Evolutionary conservation across 2,888 invertebrate genomes (phyloP).

Genomic region (Camponotus fellah): DNA sequence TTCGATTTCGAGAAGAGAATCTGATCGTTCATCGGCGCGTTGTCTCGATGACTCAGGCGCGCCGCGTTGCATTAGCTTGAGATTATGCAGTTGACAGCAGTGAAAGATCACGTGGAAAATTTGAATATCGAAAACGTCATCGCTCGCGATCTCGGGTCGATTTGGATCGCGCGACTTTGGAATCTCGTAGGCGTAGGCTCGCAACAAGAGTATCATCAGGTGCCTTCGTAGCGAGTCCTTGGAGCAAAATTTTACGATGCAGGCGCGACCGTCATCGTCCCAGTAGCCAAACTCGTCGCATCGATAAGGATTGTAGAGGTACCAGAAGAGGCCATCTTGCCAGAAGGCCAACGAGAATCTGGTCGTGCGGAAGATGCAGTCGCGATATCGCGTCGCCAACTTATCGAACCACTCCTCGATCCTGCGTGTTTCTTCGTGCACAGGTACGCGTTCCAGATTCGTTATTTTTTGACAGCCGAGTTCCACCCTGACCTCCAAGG

Average conservation of each 20-base stretch:
- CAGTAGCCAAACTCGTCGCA: slow-evolving; percentile 81
- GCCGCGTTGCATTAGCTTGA: slow-evolving; percentile 72
- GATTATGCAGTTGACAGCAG: slow-evolving; percentile 79
- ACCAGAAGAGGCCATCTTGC: slow-evolving; percentile 82
- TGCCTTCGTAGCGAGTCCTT: slow-evolving; percentile 77
- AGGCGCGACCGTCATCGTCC: slow-evolving; percentile 78
- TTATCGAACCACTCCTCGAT: slow-evolving; percentile 80
- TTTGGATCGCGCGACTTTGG: background rate
- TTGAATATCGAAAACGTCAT: slow-evolving; percentile 71
- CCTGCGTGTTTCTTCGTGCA: slow-evolving; percentile 65
- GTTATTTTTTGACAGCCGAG: slow-evolving; percentile 75
- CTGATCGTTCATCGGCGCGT: slow-evolving; percentile 71
- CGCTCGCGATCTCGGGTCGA: background rate
- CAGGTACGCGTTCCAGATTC: slow-evolving; percentile 57
- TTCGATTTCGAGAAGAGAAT: slow-evolving; percentile 65
- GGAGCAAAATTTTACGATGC: slow-evolving; percentile 80
- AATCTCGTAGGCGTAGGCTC: slow-evolving; percentile 75
- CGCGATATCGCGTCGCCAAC: slow-evolving; percentile 71
- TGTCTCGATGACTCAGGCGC: slow-evolving; percentile 58
- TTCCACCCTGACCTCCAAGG: slow-evolving; percentile 70
- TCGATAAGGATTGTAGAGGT: slow-evolving; percentile 82
- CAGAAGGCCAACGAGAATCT: slow-evolving; percentile 81
- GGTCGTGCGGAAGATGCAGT: slow-evolving; percentile 79
- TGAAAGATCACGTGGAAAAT: slow-evolving; percentile 78
- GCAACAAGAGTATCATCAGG: slow-evolving; percentile 79